A percentile compares a stretch with the other conserved stretches of the same genome.
Conservation (phyloP, 1,140 invertebrate species). For the Heliconius hewitsoni region DNA sequence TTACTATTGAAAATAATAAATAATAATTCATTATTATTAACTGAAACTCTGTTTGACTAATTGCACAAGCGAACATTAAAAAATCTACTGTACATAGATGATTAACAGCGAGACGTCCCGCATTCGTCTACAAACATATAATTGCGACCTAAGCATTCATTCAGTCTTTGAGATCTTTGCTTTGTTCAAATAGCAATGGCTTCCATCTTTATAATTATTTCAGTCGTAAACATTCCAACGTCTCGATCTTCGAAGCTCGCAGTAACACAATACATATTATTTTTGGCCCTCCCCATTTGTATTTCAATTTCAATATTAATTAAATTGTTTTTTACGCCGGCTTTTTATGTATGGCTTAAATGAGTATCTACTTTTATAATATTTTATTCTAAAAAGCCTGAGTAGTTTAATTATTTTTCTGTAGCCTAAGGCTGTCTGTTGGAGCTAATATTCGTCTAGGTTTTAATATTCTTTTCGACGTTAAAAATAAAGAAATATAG, state of each 20-base stretch:
- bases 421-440: slow-evolving; percentile 22
- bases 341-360: slow-evolving; percentile 19
- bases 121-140: slow-evolving; percentile 34
- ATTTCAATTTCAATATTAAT: slow-evolving; percentile 41
- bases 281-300: slow-evolving; percentile 50
- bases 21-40: not conserved
- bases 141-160: slow-evolving; percentile 55
- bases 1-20: not conserved
- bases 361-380: slow-evolving; percentile 7
- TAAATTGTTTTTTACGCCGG: slow-evolving; percentile 34
- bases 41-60: not conserved
- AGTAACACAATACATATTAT: slow-evolving; percentile 50
- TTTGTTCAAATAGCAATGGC: slow-evolving; percentile 51
- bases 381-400: slow-evolving; percentile 31
- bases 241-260: slow-evolving; percentile 21
- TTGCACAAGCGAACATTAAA: not conserved
- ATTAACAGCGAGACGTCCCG: not conserved
- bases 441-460: slow-evolving; percentile 4
- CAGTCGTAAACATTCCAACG: slow-evolving; percentile 52
- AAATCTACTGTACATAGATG: not conserved
- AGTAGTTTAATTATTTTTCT: slow-evolving; percentile 26
- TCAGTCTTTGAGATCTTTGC: slow-evolving; percentile 53
- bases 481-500: slow-evolving; percentile 12
- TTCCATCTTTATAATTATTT: slow-evolving; percentile 57
- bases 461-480: not conserved